phyloP scores from a whole-genome alignment of 2,113 vertebrate species.

The Boulengeromyrus knoepffleri region DNA sequence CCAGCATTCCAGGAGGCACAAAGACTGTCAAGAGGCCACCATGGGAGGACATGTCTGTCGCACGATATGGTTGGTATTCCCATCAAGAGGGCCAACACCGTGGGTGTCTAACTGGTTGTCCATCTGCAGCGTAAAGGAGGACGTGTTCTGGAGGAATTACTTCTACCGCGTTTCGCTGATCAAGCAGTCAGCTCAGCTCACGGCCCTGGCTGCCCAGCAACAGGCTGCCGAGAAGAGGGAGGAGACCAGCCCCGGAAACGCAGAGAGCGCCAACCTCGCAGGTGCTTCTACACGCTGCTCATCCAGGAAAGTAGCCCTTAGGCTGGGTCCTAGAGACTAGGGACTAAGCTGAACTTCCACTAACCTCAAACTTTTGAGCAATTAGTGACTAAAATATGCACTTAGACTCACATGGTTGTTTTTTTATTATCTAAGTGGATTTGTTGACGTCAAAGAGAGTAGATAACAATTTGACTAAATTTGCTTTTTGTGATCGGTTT shows the following conservation, averaged over 20 bases:
- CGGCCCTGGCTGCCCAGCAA: constrained; percentile 82
- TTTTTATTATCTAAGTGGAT: neutral
- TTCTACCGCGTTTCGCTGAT: constrained; percentile 94
- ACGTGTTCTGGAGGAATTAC: constrained; percentile 97
- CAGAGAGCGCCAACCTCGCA: constrained; percentile 58
- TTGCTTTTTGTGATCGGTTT: neutral
- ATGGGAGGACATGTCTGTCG: neutral
- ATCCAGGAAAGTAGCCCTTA: neutral
- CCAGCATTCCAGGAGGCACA: neutral
- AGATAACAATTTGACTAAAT: neutral
- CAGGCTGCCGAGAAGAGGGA: constrained; percentile 69
- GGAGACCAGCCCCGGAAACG: constrained; percentile 36
- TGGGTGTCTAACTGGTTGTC: neutral
- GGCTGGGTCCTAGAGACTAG: neutral
- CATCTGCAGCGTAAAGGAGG: constrained; percentile 82
- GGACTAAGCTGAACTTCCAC: neutral
- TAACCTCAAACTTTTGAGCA: neutral
- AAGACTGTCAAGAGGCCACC: neutral
- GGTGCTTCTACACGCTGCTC: constrained; percentile 51
- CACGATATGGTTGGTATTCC: neutral
- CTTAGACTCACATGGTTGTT: neutral
- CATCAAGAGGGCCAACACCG: neutral
- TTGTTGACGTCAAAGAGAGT: neutral
- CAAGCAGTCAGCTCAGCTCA: constrained; percentile 95
- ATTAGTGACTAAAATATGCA: neutral